Conservation (phyloP, 2,888 invertebrate genomes). For the Ypsolopha sequella region DNA sequence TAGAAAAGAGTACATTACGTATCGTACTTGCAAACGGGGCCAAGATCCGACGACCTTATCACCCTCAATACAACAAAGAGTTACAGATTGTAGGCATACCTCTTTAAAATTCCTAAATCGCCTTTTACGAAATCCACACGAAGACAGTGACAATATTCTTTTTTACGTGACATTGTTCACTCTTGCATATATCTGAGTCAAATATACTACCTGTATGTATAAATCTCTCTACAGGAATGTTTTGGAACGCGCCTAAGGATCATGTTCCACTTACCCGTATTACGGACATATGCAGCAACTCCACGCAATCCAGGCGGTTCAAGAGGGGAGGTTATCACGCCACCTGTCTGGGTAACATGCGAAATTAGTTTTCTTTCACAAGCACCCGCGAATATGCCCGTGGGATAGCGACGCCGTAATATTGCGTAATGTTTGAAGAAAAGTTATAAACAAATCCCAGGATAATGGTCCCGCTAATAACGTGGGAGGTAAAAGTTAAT, state of each 20-base stretch:
- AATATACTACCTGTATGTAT: too few relatives aligned
- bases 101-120: too few relatives aligned
- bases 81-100: too few relatives aligned
- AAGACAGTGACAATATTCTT: too few relatives aligned
- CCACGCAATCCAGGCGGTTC: conserved; percentile 18
- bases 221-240: neutral
- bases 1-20: too few relatives aligned
- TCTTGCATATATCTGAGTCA: too few relatives aligned
- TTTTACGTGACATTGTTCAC: too few relatives aligned
- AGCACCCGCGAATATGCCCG: neutral
- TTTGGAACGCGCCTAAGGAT: neutral
- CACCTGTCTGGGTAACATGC: conserved; percentile 27
- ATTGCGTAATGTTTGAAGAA: conserved; percentile 13
- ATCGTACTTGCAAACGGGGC: too few relatives aligned
- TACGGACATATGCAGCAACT: conserved; percentile 1
- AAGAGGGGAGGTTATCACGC: conserved; percentile 16
- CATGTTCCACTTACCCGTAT: neutral
- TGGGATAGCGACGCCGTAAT: conserved; percentile 19
- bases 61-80: too few relatives aligned
- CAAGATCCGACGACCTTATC: too few relatives aligned
- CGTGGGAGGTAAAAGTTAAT: too few relatives aligned
- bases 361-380: conserved; percentile 41
- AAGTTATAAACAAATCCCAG: neutral
- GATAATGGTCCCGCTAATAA: neutral
- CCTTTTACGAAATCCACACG: too few relatives aligned